These are phyloP conservation scores for Cololabis saira DNA, from an alignment of 2,113 vertebrate species.

Conservation along the genomic window DNA sequence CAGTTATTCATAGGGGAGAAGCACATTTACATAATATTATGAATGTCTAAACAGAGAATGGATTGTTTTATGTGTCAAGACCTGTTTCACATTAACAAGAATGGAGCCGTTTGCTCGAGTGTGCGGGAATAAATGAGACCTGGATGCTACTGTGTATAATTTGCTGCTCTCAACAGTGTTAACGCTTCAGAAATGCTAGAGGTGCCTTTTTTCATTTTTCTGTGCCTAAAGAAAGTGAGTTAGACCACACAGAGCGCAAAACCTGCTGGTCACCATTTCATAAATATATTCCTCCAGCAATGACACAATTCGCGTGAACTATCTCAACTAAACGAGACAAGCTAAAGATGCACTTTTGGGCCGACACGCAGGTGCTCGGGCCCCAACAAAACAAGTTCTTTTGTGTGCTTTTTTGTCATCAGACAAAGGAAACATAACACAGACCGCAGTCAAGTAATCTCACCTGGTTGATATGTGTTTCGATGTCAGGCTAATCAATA, in stretches of 20 bases:
- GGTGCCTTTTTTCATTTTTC: conserved; percentile 85
- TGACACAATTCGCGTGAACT: conserved; percentile 47
- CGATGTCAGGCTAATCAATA: conserved; percentile 38
- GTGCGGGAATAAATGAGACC: conserved; percentile 58
- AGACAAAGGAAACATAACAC: conserved; percentile 42
- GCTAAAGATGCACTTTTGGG: conserved; percentile 79
- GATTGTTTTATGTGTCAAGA: conserved; percentile 68
- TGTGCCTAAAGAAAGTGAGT: conserved; percentile 81
- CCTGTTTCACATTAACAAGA: conserved; percentile 54
- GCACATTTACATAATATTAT: conserved; percentile 77
- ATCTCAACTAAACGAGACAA: conserved; percentile 60
- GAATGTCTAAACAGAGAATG: conserved; percentile 69
- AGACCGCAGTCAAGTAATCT: conserved; percentile 49
- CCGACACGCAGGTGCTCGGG: conserved; percentile 58
- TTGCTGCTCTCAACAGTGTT: conserved; percentile 79
- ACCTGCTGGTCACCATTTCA: conserved; percentile 69
- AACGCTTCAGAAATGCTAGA: conserved; percentile 79
- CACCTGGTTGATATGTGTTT: conserved; percentile 39
- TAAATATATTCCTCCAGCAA: conserved; percentile 55
- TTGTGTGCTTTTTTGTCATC: conserved; percentile 48
- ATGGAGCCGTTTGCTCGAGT: conserved; percentile 54
- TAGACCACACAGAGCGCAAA: conserved; percentile 57
- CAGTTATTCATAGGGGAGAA: conserved; percentile 63
- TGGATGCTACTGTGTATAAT: conserved; percentile 76
- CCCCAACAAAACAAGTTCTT: conserved; percentile 47